These are phyloP conservation scores for Yasuhikotakia modesta DNA, from an alignment of 2,797 vertebrate species.

Conservation along the genomic window DNA sequence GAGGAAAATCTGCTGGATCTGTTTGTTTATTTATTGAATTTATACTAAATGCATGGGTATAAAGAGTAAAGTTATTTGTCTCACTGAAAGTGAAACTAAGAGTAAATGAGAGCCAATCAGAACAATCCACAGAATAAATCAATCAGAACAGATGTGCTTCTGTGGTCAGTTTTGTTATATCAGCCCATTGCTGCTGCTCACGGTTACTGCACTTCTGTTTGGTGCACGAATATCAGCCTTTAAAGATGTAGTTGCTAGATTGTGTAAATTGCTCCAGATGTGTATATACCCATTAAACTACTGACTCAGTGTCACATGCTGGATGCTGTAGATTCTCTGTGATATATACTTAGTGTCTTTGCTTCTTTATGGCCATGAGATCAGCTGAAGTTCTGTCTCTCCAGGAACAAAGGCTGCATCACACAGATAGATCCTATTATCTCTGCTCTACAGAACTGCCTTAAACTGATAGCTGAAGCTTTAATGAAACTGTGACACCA, in stretches of 20 bases:
- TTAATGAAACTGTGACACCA: constrained; percentile 81
- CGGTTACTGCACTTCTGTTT: no score
- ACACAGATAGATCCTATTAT: constrained; percentile 55
- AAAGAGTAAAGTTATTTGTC: no score
- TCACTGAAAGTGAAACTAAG: no score
- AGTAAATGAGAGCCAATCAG: no score
- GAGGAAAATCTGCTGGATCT: not conserved
- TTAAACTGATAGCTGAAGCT: constrained; percentile 73
- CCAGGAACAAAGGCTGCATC: constrained; percentile 38
- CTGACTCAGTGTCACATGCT: not conserved
- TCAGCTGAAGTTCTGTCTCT: constrained; percentile 29
- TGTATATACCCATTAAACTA: not conserved
- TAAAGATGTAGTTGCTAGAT: not conserved
- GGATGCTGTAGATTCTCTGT: no score
- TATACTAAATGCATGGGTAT: no score
- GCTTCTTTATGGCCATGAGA: constrained; percentile 23
- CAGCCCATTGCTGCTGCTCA: no score
- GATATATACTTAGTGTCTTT: constrained; percentile 6
- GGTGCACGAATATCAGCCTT: not conserved
- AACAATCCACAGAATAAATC: no score
- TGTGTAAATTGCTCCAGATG: not conserved
- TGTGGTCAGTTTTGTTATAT: no score
- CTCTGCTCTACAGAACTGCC: constrained; percentile 43
- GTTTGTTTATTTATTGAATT: no score
- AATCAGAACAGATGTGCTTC: no score